phyloP scores from a whole-genome alignment of 1,140 invertebrate genomes.

The Globodera ellingtonae region DNA sequence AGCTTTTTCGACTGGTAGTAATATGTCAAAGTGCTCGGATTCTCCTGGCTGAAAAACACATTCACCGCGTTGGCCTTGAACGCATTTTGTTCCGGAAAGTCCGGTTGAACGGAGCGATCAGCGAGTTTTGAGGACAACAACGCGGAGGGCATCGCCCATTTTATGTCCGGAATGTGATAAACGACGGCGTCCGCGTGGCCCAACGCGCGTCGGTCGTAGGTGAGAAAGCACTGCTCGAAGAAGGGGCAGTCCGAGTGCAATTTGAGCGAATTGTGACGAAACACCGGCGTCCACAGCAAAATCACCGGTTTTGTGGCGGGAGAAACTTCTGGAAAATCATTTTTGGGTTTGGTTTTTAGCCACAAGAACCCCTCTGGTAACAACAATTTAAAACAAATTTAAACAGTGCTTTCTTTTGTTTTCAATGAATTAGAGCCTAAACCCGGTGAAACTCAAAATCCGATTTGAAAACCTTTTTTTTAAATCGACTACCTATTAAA shows the following conservation, averaged over 20 bases:
- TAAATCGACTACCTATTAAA: too few relatives aligned
- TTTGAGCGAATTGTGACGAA: background rate
- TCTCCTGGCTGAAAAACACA: slow-evolving; percentile 29
- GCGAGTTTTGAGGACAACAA: slow-evolving; percentile 2
- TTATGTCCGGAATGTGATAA: slow-evolving; percentile 38
- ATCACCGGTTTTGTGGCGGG: background rate
- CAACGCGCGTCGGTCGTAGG: slow-evolving; percentile 24
- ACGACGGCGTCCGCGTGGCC: slow-evolving; percentile 27
- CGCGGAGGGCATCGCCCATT: slow-evolving; percentile 1
- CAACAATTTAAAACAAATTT: background rate
- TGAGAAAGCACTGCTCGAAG: slow-evolving; percentile 19
- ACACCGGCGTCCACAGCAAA: slow-evolving; percentile 25
- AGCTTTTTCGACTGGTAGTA: background rate
- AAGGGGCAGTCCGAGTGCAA: slow-evolving; percentile 24
- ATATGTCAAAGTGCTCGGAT: background rate
- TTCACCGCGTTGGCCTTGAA: background rate
- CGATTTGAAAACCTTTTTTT: too few relatives aligned
- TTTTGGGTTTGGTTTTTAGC: background rate
- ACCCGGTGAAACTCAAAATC: background rate
- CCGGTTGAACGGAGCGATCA: background rate
- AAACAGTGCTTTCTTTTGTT: background rate
- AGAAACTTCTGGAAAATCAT: background rate
- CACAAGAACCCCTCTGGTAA: background rate
- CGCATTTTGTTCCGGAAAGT: background rate
- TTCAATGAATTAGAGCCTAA: background rate